phyloP scores from a whole-genome alignment of 1,140 invertebrate genomes.

The Lithobius niger region DNA sequence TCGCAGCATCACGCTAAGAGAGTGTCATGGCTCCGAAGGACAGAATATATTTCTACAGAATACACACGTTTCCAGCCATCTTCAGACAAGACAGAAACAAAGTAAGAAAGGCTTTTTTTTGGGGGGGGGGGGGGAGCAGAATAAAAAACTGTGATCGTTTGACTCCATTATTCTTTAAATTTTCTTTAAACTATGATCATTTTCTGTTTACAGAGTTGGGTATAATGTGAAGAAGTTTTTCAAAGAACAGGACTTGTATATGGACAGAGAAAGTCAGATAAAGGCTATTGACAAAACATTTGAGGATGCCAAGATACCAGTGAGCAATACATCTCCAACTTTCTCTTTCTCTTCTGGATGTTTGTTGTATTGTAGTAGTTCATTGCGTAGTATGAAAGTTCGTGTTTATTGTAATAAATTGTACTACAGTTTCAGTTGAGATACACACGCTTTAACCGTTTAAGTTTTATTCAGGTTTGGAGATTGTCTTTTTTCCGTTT shows the following conservation, averaged over 20 bases:
- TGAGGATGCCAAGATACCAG: constrained; percentile 69
- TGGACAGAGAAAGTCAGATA: constrained; percentile 95
- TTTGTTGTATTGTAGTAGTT: neutral
- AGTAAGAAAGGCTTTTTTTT: constrained; percentile 23
- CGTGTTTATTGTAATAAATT: too few species aligned
- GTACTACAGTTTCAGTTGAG: too few species aligned
- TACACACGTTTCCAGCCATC: constrained; percentile 92
- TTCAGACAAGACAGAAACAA: constrained; percentile 89
- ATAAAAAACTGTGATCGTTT: too few species aligned
- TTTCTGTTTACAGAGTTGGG: constrained; percentile 59
- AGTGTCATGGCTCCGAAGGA: constrained; percentile 92
- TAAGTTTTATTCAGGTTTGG: too few species aligned
- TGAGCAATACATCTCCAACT: constrained; percentile 14
- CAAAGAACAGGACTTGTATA: constrained; percentile 87
- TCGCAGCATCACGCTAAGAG: constrained; percentile 76
- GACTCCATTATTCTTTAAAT: too few species aligned
- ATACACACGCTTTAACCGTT: too few species aligned
- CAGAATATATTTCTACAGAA: constrained; percentile 98
- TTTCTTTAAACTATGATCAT: too few species aligned
- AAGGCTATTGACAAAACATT: constrained; percentile 97
- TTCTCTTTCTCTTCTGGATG: too few species aligned
- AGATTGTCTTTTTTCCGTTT: too few species aligned
- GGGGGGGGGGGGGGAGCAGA: too few species aligned
- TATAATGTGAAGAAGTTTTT: constrained; percentile 93
- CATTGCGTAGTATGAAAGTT: too few species aligned